Evolutionary conservation across 23 tunicate species (phyloP).

Genomic region (Ascidia mentula): DNA sequence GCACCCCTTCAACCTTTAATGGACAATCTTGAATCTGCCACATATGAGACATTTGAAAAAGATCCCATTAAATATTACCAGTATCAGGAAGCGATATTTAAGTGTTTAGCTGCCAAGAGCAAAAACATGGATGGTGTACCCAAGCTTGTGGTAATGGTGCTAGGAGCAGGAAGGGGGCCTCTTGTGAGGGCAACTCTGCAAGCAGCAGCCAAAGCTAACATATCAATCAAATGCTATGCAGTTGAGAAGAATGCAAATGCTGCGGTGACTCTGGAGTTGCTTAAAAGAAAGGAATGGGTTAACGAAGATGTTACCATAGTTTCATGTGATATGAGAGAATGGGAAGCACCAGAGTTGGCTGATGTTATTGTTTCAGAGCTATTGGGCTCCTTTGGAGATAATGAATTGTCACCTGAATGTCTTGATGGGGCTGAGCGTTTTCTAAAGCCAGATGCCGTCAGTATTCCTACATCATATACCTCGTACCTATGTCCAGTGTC

Average conservation of each 20-base stretch:
- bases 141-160: slow-evolving; percentile 68
- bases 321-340: slow-evolving; percentile 87
- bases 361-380: slow-evolving; percentile 98
- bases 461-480: slow-evolving; percentile 90
- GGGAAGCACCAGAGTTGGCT: slow-evolving; percentile 88
- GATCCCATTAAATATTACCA: slow-evolving; percentile 87
- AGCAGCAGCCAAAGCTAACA: slow-evolving; percentile 52
- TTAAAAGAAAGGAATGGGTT: slow-evolving; percentile 76
- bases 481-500: slow-evolving; percentile 92
- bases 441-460: slow-evolving; percentile 77
- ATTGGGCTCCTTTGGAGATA: slow-evolving; percentile 95
- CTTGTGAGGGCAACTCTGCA: slow-evolving; percentile 72
- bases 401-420: slow-evolving; percentile 98
- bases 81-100: slow-evolving; percentile 70
- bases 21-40: slow-evolving; percentile 97
- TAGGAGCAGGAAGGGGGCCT: slow-evolving; percentile 99
- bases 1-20: slow-evolving; percentile 96
- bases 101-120: slow-evolving; percentile 32
- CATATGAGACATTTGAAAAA: slow-evolving; percentile 96
- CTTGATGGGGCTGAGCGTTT: slow-evolving; percentile 88
- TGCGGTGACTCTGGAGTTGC: slow-evolving; percentile 57
- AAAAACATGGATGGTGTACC: background rate
- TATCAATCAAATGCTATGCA: slow-evolving; percentile 82
- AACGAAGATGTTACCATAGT: slow-evolving; percentile 78
- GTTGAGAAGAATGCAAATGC: slow-evolving; percentile 96